Evolutionary conservation across 2,888 invertebrate genomes (phyloP).

Genomic region (Eupithecia dodoneata): DNA sequence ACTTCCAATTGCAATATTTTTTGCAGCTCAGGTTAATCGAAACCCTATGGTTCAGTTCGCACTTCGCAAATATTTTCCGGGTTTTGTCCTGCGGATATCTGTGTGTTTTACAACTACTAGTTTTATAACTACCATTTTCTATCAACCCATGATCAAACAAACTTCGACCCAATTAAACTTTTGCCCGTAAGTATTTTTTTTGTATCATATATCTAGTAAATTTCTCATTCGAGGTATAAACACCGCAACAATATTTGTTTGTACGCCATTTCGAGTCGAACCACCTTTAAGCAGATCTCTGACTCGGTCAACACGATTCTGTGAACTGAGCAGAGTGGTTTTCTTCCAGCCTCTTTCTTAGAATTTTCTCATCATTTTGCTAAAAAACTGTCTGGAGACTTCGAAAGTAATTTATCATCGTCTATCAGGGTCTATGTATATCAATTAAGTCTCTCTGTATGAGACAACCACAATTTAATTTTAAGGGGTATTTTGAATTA

Average conservation of each 20-base stretch:
- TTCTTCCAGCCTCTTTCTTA: conserved; percentile 10
- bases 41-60: not conserved
- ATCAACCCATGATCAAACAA: not conserved
- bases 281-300: not conserved
- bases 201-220: not conserved
- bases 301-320: not conserved
- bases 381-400: conserved; percentile 50
- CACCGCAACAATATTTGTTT: not conserved
- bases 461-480: conserved; percentile 64
- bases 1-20: not conserved
- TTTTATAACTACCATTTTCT: not conserved
- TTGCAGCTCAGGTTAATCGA: not conserved
- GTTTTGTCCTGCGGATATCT: no score
- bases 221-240: not conserved
- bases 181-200: not conserved
- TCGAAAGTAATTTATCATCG: conserved; percentile 61
- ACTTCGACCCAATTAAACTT: not conserved
- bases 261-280: not conserved
- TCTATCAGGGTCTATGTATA: conserved; percentile 50
- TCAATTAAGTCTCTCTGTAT: conserved; percentile 58
- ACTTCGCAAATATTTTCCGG: not conserved
- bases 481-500: conserved; percentile 49
- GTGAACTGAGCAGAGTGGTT: not conserved
- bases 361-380: conserved; percentile 18
- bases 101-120: not conserved